phyloP scores from a whole-genome alignment of 2,797 vertebrate species.

The Chrysolophus pictus region DNA sequence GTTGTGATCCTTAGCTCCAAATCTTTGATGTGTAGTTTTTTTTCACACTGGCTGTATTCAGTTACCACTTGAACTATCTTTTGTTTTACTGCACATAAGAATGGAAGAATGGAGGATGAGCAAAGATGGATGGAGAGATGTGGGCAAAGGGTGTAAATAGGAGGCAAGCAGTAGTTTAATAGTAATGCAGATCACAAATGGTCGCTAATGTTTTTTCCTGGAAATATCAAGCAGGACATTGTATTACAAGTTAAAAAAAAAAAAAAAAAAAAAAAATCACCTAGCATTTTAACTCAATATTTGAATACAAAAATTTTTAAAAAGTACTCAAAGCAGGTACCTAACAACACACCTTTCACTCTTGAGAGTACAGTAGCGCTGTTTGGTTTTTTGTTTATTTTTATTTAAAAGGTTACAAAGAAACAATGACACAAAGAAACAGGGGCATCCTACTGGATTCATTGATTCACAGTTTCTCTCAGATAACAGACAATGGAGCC shows the following conservation, averaged over 20 bases:
- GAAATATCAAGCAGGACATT: not conserved
- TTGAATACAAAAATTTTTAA: not conserved
- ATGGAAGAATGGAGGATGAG: not conserved
- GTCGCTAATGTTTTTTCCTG: not conserved
- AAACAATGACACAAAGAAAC: not conserved
- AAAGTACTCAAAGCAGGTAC: not conserved
- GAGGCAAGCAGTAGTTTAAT: not conserved
- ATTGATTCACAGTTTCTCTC: not conserved
- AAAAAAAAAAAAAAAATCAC: not conserved
- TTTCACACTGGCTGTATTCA: not conserved
- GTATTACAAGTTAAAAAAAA: not conserved
- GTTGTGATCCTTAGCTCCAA: not conserved
- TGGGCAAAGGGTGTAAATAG: not conserved
- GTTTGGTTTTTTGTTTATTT: not conserved
- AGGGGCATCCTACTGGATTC: not conserved
- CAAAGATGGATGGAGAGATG: not conserved
- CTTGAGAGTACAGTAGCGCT: not conserved
- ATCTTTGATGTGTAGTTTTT: not conserved
- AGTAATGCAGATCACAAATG: not conserved
- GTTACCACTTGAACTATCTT: too few relatives aligned
- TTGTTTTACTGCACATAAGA: not conserved
- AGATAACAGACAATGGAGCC: not conserved
- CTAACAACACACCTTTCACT: not conserved
- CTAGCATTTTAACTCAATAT: not conserved
- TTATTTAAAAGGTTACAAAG: not conserved